Evolutionary conservation across 64 coral and sea anemone genomes (phyloP).

Genomic region (Actinia equina): DNA sequence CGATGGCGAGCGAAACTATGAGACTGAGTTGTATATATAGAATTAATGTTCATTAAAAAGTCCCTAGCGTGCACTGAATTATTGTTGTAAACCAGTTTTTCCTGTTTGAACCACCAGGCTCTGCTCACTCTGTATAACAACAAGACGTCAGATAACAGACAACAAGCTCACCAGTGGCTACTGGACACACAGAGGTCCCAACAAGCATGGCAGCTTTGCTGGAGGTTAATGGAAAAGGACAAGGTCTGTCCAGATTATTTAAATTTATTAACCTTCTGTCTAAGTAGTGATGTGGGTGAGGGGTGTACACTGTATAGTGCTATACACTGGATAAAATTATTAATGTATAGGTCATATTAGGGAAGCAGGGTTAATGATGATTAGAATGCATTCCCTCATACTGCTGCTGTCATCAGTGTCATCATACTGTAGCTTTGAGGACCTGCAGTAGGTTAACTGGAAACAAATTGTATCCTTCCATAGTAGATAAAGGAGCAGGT

Average conservation of each 20-base stretch:
- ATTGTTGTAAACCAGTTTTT: background rate
- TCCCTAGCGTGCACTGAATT: background rate
- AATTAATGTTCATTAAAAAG: background rate
- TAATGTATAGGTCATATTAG: too few species aligned
- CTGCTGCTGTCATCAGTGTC: too few species aligned
- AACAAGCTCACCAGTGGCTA: conserved; percentile 88
- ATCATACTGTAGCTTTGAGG: too few species aligned
- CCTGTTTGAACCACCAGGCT: conserved; percentile 41
- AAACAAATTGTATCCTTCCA: too few species aligned
- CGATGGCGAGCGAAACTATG: background rate
- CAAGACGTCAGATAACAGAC: conserved; percentile 58
- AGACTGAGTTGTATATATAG: background rate
- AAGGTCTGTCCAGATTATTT: conserved; percentile 48
- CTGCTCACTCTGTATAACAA: conserved; percentile 79
- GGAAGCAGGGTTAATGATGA: too few species aligned
- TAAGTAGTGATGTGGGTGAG: background rate
- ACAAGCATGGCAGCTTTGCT: conserved; percentile 95
- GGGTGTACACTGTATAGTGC: too few species aligned
- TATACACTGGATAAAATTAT: too few species aligned
- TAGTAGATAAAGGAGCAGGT: too few species aligned
- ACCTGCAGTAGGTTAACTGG: too few species aligned
- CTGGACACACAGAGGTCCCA: conserved; percentile 80
- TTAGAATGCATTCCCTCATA: too few species aligned
- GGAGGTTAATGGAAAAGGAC: conserved; percentile 78
- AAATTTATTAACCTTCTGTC: background rate